These are phyloP conservation scores for Sinella curviseta DNA, from an alignment of 1,140 invertebrate genomes.

Conservation along the genomic window DNA sequence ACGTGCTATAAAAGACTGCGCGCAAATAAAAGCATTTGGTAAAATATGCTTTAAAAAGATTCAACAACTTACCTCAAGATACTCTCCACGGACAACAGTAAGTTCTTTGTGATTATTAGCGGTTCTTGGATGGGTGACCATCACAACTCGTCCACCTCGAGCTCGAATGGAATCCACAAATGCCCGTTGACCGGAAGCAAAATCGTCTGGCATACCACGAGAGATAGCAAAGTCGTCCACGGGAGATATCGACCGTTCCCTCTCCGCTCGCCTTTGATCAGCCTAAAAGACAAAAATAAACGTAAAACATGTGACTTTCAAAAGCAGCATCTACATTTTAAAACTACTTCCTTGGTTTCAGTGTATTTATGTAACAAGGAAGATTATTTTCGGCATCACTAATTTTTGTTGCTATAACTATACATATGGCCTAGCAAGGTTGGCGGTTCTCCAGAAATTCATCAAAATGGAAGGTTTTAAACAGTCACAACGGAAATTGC, in stretches of 20 bases:
- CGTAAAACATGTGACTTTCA: neutral
- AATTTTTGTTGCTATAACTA: no score
- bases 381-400: no score
- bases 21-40: no score
- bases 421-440: no score
- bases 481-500: no score
- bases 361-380: no score
- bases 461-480: no score
- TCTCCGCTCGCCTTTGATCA: conserved; percentile 59
- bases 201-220: conserved; percentile 53
- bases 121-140: conserved; percentile 90
- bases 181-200: conserved; percentile 57
- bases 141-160: conserved; percentile 77
- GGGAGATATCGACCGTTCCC: conserved; percentile 44
- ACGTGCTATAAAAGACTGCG: no score
- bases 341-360: neutral
- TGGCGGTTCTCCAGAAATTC: no score
- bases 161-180: conserved; percentile 76
- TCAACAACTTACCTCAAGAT: conserved; percentile 73
- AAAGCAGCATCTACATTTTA: neutral
- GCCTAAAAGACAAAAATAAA: conserved; percentile 43
- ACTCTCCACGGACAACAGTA: conserved; percentile 91
- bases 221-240: no score
- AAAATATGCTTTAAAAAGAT: no score
- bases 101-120: conserved; percentile 99